A percentile compares a stretch with the other conserved stretches of the same genome.
Evolutionary conservation across 2,888 invertebrate genomes (phyloP).

Genomic region (Tholera decimalis): DNA sequence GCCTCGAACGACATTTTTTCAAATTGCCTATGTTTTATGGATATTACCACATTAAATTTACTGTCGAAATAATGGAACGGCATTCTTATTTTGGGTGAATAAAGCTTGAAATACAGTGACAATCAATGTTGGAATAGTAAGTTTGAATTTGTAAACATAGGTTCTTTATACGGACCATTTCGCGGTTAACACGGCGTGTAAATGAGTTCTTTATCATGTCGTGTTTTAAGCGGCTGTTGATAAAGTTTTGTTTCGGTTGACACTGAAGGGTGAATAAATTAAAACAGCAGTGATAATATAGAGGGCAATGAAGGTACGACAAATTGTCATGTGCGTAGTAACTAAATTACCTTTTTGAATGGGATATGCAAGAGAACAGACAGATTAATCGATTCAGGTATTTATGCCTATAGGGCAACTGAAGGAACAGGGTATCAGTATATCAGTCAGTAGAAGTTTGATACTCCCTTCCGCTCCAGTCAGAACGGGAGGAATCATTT

Average conservation of each 20-base stretch:
- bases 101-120: slow-evolving; percentile 65
- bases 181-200: slow-evolving; percentile 88
- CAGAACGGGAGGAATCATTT: too few relatives aligned
- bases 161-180: slow-evolving; percentile 86
- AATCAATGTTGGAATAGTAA: slow-evolving; percentile 35
- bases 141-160: slow-evolving; percentile 68
- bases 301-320: slow-evolving; percentile 51
- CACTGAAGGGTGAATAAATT: slow-evolving; percentile 87
- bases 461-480: too few relatives aligned
- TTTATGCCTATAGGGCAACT: too few relatives aligned
- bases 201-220: slow-evolving; percentile 90
- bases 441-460: too few relatives aligned
- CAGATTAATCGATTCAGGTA: too few relatives aligned
- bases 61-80: slow-evolving; percentile 4
- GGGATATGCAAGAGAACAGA: neutral
- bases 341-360: slow-evolving; percentile 42
- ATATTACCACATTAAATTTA: slow-evolving; percentile 54
- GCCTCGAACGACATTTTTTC: slow-evolving; percentile 88
- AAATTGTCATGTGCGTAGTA: slow-evolving; percentile 55
- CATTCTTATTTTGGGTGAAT: slow-evolving; percentile 14
- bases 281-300: slow-evolving; percentile 66
- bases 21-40: slow-evolving; percentile 83
- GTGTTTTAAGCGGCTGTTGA: slow-evolving; percentile 86
- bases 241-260: slow-evolving; percentile 77
- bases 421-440: too few relatives aligned